Conservation (phyloP, 2,888 invertebrate genomes). For the Dryobota labecula region DNA sequence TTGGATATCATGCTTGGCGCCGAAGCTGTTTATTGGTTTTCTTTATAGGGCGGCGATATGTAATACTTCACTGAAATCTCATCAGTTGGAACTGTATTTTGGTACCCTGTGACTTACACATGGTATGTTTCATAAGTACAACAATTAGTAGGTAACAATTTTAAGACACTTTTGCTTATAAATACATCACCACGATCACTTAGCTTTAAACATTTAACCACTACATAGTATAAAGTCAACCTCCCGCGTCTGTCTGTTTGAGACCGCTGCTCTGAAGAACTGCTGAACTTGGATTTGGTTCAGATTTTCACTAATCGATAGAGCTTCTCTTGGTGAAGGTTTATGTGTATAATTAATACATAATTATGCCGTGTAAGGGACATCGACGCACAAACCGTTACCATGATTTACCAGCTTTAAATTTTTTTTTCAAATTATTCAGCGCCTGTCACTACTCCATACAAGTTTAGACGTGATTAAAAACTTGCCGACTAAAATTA, state of each 20-base stretch:
- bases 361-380: too few relatives aligned
- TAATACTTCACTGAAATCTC: constrained; percentile 13
- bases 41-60: too few relatives aligned
- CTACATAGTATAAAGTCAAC: not conserved
- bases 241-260: not conserved
- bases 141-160: not conserved
- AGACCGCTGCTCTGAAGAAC: not conserved
- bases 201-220: constrained; percentile 12
- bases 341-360: not conserved
- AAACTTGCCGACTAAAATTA: too few relatives aligned
- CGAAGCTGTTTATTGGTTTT: too few relatives aligned
- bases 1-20: too few relatives aligned
- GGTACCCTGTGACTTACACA: constrained; percentile 1
- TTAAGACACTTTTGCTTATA: constrained; percentile 29
- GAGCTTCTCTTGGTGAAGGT: not conserved
- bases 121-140: constrained; percentile 3
- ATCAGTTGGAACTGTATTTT: constrained; percentile 26
- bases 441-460: too few relatives aligned
- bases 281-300: not conserved
- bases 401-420: too few relatives aligned
- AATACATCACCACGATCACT: constrained; percentile 23
- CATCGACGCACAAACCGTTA: too few relatives aligned
- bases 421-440: too few relatives aligned
- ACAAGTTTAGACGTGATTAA: too few relatives aligned
- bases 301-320: not conserved